phyloP scores from a whole-genome alignment of 2,888 invertebrate genomes.

The Megalurothrips usitatus region DNA sequence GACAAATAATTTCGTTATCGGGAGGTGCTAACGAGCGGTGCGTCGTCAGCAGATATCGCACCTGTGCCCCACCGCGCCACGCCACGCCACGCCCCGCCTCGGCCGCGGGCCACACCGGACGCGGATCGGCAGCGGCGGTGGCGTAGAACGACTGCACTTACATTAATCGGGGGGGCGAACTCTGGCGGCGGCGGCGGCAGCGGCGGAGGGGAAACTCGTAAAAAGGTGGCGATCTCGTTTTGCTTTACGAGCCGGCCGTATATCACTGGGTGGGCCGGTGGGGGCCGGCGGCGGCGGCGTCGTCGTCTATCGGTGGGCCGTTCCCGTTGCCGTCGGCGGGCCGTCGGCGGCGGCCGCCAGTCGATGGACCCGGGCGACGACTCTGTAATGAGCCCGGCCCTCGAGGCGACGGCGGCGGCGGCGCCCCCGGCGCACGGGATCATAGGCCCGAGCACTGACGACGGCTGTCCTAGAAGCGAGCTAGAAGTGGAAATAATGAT shows the following conservation, averaged over 20 bases:
- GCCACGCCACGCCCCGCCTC: neutral
- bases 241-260: neutral
- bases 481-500: too few relatives aligned
- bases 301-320: too few relatives aligned
- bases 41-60: conserved; percentile 15
- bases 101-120: neutral
- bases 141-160: neutral
- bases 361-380: neutral
- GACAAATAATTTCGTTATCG: neutral
- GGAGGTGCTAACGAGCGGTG: neutral
- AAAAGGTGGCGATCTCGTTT: neutral
- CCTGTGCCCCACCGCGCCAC: neutral
- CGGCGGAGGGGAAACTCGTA: neutral
- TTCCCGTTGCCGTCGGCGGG: neutral
- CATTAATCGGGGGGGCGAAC: neutral
- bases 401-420: neutral
- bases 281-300: neutral
- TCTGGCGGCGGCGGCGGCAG: too few relatives aligned
- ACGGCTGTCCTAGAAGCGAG: too few relatives aligned
- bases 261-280: neutral
- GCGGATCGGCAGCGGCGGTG: neutral
- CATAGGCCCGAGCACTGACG: too few relatives aligned
- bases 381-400: neutral
- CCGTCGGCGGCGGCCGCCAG: neutral
- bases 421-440: too few relatives aligned